phyloP scores from a whole-genome alignment of 2,113 vertebrate genomes.

The Pseudopipra pipra region DNA sequence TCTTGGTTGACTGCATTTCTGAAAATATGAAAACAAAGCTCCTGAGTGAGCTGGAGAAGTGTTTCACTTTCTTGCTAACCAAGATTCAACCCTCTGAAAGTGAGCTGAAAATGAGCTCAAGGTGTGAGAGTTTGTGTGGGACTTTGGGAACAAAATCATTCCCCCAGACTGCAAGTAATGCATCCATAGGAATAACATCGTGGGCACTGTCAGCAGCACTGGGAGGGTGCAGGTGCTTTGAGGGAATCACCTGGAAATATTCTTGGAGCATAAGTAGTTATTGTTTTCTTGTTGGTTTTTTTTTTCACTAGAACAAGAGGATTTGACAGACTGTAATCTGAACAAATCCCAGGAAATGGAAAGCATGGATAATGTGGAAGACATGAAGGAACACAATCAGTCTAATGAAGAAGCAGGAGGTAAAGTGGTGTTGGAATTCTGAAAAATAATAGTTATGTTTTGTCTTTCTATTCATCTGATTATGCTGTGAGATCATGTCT shows the following conservation, averaged over 20 bases:
- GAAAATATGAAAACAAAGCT: not conserved
- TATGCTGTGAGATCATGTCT: not conserved
- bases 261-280: not conserved
- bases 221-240: not conserved
- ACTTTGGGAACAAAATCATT: not conserved
- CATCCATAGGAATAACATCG: not conserved
- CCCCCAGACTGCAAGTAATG: not conserved
- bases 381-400: slow-evolving; percentile 49
- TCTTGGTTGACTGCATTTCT: not conserved
- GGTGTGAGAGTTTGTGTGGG: not conserved
- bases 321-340: slow-evolving; percentile 65
- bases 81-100: not conserved
- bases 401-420: slow-evolving; percentile 69
- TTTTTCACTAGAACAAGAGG: slow-evolving; percentile 62
- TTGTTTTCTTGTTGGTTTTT: not conserved
- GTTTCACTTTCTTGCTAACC: not conserved
- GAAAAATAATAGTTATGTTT: not conserved
- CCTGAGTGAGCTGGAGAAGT: not conserved
- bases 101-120: not conserved
- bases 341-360: slow-evolving; percentile 70
- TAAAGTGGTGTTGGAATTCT: slow-evolving; percentile 24
- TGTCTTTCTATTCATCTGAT: not conserved
- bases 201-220: not conserved
- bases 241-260: not conserved
- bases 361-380: slow-evolving; percentile 62